Evolutionary conservation across 2,113 vertebrate genomes (phyloP).

Genomic region (Ifrita kowaldi): DNA sequence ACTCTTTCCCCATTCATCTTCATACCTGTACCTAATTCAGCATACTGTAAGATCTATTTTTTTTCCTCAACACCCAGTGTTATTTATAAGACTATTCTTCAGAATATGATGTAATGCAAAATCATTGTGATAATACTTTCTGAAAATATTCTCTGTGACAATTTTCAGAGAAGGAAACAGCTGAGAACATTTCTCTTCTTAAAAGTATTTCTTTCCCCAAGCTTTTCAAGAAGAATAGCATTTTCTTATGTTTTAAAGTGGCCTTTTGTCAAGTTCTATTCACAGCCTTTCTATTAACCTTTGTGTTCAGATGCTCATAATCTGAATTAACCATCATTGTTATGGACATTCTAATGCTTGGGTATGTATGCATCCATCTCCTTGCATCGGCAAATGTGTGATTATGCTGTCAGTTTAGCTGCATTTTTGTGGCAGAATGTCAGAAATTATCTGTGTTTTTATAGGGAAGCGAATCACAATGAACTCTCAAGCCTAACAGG

Average conservation of each 20-base stretch:
- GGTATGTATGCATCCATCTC: neutral
- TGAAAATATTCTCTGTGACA: neutral
- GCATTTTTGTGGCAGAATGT: neutral
- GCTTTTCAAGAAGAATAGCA: neutral
- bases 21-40: neutral
- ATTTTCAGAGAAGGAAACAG: neutral
- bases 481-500: neutral
- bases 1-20: neutral
- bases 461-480: accelerated
- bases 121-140: neutral
- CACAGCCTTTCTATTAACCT: neutral
- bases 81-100: neutral
- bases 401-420: neutral
- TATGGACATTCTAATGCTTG: neutral
- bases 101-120: neutral
- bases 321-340: neutral
- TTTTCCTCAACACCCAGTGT: neutral
- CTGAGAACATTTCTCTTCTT: neutral
- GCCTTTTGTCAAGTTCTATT: neutral
- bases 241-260: neutral
- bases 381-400: neutral
- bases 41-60: neutral
- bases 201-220: neutral
- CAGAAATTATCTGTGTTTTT: neutral
- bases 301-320: neutral